Percentiles rank a stretch among this genome's conserved stretches.
These are phyloP conservation scores for Hipparchia sbordonii DNA, from an alignment of 2,888 invertebrate species.

Conservation along the genomic window DNA sequence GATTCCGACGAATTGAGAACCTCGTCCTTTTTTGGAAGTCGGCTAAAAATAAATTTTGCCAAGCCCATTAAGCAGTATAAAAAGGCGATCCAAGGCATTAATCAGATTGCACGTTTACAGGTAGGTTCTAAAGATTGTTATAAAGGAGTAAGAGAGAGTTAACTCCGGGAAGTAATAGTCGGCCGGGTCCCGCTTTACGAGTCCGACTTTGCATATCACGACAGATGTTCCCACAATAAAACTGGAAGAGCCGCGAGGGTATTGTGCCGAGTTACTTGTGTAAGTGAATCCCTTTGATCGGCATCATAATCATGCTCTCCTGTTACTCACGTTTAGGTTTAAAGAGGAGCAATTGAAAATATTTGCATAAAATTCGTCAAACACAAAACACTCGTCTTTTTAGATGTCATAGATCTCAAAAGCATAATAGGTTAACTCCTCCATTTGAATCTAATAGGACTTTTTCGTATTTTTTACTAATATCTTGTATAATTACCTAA, in stretches of 20 bases:
- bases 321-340: conserved; percentile 17
- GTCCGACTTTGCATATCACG: conserved; percentile 74
- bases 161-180: conserved; percentile 69
- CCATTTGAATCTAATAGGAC: too few species aligned
- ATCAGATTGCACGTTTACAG: conserved; percentile 74
- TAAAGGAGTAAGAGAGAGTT: conserved; percentile 78
- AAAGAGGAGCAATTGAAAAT: neutral
- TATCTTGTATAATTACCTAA: too few species aligned
- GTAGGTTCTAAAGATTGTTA: conserved; percentile 74
- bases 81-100: conserved; percentile 61
- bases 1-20: too few species aligned
- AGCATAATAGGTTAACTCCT: too few species aligned
- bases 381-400: too few species aligned
- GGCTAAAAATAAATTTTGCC: conserved; percentile 17
- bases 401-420: too few species aligned
- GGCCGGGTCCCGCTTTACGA: conserved; percentile 69
- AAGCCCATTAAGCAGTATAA: conserved; percentile 31
- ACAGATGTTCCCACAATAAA: conserved; percentile 77
- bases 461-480: too few species aligned
- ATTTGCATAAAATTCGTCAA: neutral
- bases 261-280: conserved; percentile 41
- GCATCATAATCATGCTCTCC: conserved; percentile 28
- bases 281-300: conserved; percentile 33
- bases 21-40: too few species aligned
- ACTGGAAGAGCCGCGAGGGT: conserved; percentile 62